These are phyloP conservation scores for Enteromius unitaeniatus DNA, from an alignment of 2,797 vertebrate genomes.

Conservation along the genomic window DNA sequence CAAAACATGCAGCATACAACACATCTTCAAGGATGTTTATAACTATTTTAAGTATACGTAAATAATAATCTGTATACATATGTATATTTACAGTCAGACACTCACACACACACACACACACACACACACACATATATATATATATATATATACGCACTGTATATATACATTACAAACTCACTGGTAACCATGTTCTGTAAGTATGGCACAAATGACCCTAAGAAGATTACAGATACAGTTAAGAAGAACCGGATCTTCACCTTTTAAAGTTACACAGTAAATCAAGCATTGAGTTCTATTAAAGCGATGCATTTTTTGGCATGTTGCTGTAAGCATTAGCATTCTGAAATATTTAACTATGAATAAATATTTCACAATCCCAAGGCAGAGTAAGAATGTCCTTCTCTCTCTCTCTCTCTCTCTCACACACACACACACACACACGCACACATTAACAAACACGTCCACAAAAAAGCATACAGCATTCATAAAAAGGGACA, in stretches of 20 bases:
- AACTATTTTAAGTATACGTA: neutral
- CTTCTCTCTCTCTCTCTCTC: neutral
- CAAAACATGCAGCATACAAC: neutral
- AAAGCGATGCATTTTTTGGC: neutral
- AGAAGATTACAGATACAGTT: neutral
- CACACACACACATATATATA: too few species aligned
- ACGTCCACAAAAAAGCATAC: slow-evolving; percentile 15
- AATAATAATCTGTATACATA: too few species aligned
- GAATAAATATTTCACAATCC: slow-evolving; percentile 31
- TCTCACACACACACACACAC: slow-evolving; percentile 27
- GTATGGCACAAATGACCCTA: neutral
- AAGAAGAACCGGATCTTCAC: neutral
- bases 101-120: too few species aligned
- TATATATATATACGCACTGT: too few species aligned
- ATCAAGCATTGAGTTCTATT: neutral
- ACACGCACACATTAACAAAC: slow-evolving; percentile 29
- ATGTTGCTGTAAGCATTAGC: neutral
- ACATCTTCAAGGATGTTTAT: neutral
- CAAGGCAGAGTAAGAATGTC: slow-evolving; percentile 5
- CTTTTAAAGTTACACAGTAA: neutral
- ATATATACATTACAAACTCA: neutral
- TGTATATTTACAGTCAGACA: too few species aligned
- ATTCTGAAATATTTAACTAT: slow-evolving; percentile 20
- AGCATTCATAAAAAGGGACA: slow-evolving; percentile 31
- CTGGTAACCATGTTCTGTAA: neutral